Base-by-base conservation (phyloP, 2,888 invertebrate species). In the Euspilapteryx auroguttella region DNA sequence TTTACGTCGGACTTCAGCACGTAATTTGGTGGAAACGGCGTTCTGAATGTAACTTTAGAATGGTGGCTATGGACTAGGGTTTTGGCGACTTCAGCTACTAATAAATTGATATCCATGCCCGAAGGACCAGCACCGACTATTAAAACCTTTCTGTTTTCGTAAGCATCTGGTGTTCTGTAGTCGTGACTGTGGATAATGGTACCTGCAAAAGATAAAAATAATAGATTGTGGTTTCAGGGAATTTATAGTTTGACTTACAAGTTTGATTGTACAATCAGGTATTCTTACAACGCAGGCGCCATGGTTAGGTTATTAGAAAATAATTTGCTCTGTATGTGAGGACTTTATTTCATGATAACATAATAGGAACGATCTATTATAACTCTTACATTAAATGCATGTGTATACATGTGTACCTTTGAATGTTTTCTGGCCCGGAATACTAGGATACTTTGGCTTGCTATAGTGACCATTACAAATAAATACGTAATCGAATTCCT, bases 391-490 rank as follows among this genome's bases (percentile, higher is more conserved):
- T n/a, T n/a, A n/a, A n/a, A n/a, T n/a, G n/a, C n/a, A n/a, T n/a
- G n/a, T n/a, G n/a, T n/a, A n/a, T n/a, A n/a, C n/a, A n/a, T n/a
- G n/a, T n/a, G n/a, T n/a, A 68, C 77, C 77, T 55, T 50, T 57
- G 32, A 78, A 78, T 12, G 45, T 26, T 2, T 62, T 38, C 41
- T 62, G 54, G 13, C 63, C 64, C 4, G 49, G 44, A 25, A 59
- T 47, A 20, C 49, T 39, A 1, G 76, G 76, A 41, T 52, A 41
- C 15, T 51, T 54, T 2, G 69, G 59, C 38, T 63, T 59, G 36
- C 57, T 66, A 29, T 59, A 61, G 40, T 78, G 85, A 54, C 87
- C 88, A 39, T 82, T 86, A 37, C 85, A 86, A 9, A 88, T 59
- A 34, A 87, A 71, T 5, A 88, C 62, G 27, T 77, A 82, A 40